Evolutionary conservation across 2,888 invertebrate genomes (phyloP).

Genomic region (Cantharis flavilabris): DNA sequence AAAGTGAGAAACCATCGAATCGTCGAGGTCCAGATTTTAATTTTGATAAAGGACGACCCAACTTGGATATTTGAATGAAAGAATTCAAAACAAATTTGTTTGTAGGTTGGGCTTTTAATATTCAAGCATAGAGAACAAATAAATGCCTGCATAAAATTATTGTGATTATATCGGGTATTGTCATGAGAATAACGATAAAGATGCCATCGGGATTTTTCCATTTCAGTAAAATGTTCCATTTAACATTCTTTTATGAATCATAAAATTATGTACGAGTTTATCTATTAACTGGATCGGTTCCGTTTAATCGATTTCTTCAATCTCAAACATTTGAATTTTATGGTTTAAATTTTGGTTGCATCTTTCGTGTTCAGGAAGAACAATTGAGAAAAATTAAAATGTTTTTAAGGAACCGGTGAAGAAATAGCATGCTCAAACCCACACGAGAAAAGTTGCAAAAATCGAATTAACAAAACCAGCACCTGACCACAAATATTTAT

Average conservation of each 20-base stretch:
- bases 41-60: background rate
- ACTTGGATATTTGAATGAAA: background rate
- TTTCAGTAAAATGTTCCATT: background rate
- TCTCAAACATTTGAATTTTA: background rate
- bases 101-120: slow-evolving; percentile 2
- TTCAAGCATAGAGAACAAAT: slow-evolving; percentile 1
- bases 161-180: background rate
- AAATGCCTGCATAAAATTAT: slow-evolving; percentile 8
- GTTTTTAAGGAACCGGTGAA: background rate
- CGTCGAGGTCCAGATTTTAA: background rate
- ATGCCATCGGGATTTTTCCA: background rate
- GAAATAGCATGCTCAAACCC: background rate
- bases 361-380: background rate
- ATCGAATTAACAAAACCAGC: background rate
- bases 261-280: background rate
- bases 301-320: background rate
- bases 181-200: background rate
- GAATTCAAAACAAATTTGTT: background rate
- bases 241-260: background rate
- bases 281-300: background rate
- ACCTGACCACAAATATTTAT: background rate
- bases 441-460: background rate
- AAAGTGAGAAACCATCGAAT: background rate
- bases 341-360: too few species aligned
- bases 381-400: background rate